Percentiles rank a stretch among this genome's conserved stretches.
Conservation (phyloP, 1,140 invertebrate species). For the Hypsibius dujardini region DNA sequence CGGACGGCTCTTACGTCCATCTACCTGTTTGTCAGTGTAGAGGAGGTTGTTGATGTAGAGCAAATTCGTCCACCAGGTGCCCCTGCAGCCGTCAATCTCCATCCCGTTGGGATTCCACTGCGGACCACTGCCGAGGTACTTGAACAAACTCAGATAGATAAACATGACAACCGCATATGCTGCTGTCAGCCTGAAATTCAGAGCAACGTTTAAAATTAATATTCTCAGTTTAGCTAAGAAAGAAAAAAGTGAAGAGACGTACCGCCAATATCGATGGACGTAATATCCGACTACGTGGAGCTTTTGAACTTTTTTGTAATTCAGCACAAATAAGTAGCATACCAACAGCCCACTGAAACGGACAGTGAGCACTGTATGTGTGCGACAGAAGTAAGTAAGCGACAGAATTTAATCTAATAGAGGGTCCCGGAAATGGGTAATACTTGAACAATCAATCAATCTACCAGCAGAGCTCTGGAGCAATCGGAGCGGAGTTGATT, state of each 20-base stretch:
- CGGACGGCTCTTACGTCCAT: background rate
- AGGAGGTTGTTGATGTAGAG: slow-evolving; percentile 37
- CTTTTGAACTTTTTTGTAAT: slow-evolving; percentile 24
- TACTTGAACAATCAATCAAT: background rate
- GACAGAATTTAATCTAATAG: no score
- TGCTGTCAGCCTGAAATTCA: slow-evolving; percentile 26
- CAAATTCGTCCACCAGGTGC: slow-evolving; percentile 39
- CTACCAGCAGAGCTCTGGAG: slow-evolving; percentile 15
- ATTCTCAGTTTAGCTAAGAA: background rate
- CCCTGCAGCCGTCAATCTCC: slow-evolving; percentile 31
- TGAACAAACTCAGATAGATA: slow-evolving; percentile 27
- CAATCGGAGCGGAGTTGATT: background rate
- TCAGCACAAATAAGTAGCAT: slow-evolving; percentile 24
- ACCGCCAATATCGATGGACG: slow-evolving; percentile 27
- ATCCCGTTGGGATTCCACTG: slow-evolving; percentile 19
- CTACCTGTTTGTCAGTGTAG: slow-evolving; percentile 19
- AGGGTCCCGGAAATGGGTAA: no score
- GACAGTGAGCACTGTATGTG: no score
- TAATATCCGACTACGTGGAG: slow-evolving; percentile 25
- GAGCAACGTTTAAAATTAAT: background rate
- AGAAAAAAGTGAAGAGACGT: slow-evolving; percentile 21
- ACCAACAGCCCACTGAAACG: slow-evolving; percentile 25
- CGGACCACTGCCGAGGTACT: slow-evolving; percentile 28
- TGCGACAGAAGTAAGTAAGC: no score
- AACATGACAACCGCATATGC: slow-evolving; percentile 24